Evolutionary conservation across 2,113 vertebrate species (phyloP), one percentile per base, ranked within the genome.

Genomic region (rat (Rattus norvegicus)): DNA sequence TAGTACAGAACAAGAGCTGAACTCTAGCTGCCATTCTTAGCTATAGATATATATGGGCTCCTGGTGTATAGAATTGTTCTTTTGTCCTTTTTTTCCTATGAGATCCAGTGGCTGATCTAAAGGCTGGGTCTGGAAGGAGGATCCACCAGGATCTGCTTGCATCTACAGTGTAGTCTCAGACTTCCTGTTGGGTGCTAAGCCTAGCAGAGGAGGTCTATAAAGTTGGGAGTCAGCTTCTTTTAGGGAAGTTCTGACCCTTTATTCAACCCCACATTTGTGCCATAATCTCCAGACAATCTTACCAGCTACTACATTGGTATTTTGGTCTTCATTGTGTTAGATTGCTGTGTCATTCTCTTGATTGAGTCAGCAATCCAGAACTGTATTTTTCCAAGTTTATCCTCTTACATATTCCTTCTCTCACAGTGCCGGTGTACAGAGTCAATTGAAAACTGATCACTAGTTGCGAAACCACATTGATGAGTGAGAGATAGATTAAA

Each of bases 401-500:
- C 4, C 19, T 93, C 9, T 79, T 63, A 52, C 33, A 7, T 49
- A 49, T 30, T 6, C 3, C 39, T 67, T 91, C 36, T 2, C 22
- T 26, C 54, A 24, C 11, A 83, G 77, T 30, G 33, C 14, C 84
- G 26, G 43, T 26, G 24, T 24, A 90, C 1, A 47, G 43, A 76
- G 19, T 73, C 61, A 79, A 88, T 67, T 65, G 33, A 9, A 61
- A 87, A 39, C 67, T 69, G 10, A 39, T 88, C 13, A 2, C 73
- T 70, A 75, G 69, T 88, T 17, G 72, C 52, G 39, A 65, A 84
- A 49, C 26, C 75, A 52, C 61, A 43, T 75, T 79, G n/a, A 16
- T 91, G 54, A 65, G n/a, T 65, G 22, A 36, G 73, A 86, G 56
- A 94, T 84, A 39, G 73, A 83, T 75, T 54, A 70, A 93, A 96